Conservation (phyloP, 2,888 invertebrate species). For the Nowickia ferox region DNA sequence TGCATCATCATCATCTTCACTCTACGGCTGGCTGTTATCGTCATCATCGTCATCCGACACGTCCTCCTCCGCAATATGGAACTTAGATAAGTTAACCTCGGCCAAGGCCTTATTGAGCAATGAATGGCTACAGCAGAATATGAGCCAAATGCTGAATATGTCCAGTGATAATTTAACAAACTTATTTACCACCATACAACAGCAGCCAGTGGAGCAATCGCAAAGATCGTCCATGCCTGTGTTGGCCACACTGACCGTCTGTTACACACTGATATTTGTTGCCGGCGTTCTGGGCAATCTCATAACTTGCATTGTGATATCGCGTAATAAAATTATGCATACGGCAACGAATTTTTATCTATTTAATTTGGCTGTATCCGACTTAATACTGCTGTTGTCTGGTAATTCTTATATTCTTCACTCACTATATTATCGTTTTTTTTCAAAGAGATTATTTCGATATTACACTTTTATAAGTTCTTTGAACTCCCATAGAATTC, state of each 20-base stretch:
- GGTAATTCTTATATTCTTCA: slow-evolving; percentile 84
- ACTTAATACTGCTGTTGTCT: slow-evolving; percentile 89
- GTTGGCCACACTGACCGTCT: slow-evolving; percentile 86
- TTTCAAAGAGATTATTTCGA: too few relatives aligned
- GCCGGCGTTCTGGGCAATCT: slow-evolving; percentile 92
- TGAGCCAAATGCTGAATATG: slow-evolving; percentile 81
- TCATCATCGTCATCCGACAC: slow-evolving; percentile 2
- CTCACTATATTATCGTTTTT: too few relatives aligned
- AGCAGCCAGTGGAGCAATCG: slow-evolving; percentile 56
- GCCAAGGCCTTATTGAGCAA: slow-evolving; percentile 74
- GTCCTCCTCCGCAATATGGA: slow-evolving; percentile 37
- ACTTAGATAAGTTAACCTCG: slow-evolving; percentile 57
- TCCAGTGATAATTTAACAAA: slow-evolving; percentile 80
- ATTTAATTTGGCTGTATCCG: slow-evolving; percentile 93
- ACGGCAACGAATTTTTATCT: slow-evolving; percentile 92
- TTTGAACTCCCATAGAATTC: too few relatives aligned
- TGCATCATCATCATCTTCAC: slow-evolving; percentile 17
- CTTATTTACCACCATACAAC: slow-evolving; percentile 70
- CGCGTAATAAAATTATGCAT: slow-evolving; percentile 92
- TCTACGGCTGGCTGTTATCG: background rate
- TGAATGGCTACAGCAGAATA: slow-evolving; percentile 80
- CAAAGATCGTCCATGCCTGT: slow-evolving; percentile 76
- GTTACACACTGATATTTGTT: slow-evolving; percentile 86
- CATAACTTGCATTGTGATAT: slow-evolving; percentile 93
- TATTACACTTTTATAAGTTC: too few relatives aligned